A percentile compares a stretch with the other conserved stretches of the same genome.
Conservation (phyloP, 2,888 invertebrate genomes). For the Ferrisia virgata region DNA sequence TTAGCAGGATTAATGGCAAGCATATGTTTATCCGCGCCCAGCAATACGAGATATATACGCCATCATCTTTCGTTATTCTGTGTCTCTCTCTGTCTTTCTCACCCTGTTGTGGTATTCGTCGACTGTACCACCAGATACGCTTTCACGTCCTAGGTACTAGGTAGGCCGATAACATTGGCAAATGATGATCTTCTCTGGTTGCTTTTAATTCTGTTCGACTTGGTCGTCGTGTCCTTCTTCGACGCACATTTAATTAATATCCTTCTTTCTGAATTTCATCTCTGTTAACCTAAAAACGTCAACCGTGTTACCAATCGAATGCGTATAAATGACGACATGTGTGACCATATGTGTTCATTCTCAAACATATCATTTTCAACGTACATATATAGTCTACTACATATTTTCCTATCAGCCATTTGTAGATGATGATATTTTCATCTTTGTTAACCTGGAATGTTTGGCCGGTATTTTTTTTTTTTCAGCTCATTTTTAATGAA, state of each 20-base stretch:
- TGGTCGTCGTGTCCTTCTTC: not conserved
- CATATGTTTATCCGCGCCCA: slow-evolving; percentile 36
- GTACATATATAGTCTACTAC: no score
- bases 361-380: not conserved
- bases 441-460: not conserved
- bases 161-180: not conserved
- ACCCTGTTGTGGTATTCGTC: not conserved
- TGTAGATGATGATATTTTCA: not conserved
- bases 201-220: not conserved
- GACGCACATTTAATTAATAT: not conserved
- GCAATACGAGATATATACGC: not conserved
- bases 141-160: no score
- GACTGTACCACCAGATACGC: not conserved
- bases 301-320: not conserved
- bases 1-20: slow-evolving; percentile 43
- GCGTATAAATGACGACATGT: not conserved
- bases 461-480: not conserved
- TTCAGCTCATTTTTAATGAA: no score
- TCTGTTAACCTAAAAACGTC: not conserved
- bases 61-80: not conserved
- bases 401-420: not conserved
- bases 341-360: not conserved
- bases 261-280: not conserved
- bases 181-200: not conserved
- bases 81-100: not conserved